A percentile compares a stretch with the other conserved stretches of the same genome.
Conservation (phyloP, 2,113 vertebrate species). For the Pachyramphus minor region DNA sequence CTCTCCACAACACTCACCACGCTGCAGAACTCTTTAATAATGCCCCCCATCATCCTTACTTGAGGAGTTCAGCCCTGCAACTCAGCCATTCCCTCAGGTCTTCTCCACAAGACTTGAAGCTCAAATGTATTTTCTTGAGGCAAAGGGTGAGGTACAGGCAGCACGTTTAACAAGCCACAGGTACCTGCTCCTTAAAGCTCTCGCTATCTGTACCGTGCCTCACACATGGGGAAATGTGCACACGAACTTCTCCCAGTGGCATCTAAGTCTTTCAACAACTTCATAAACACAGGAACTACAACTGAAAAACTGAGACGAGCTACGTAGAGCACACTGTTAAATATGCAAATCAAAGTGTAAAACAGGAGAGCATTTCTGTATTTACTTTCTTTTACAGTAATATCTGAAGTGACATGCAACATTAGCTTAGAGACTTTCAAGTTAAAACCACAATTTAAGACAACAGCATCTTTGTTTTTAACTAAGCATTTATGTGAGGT, state of each 20-base stretch:
- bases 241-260: neutral
- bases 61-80: neutral
- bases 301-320: neutral
- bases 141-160: neutral
- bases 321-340: neutral
- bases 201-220: neutral
- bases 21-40: neutral
- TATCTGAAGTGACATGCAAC: neutral
- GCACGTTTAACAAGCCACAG: neutral
- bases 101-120: neutral
- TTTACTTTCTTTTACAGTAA: neutral
- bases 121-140: neutral
- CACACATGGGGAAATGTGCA: neutral
- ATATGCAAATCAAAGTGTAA: neutral
- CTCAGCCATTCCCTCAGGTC: neutral
- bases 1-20: accelerated
- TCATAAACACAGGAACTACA: neutral
- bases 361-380: neutral
- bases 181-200: neutral
- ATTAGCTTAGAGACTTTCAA: neutral
- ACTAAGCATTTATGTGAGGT: neutral
- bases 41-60: neutral
- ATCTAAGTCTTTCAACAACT: neutral
- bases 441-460: neutral
- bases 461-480: neutral